These are phyloP conservation scores for Lysandra bellargus DNA, from an alignment of 2,888 invertebrate species.

Conservation along the genomic window DNA sequence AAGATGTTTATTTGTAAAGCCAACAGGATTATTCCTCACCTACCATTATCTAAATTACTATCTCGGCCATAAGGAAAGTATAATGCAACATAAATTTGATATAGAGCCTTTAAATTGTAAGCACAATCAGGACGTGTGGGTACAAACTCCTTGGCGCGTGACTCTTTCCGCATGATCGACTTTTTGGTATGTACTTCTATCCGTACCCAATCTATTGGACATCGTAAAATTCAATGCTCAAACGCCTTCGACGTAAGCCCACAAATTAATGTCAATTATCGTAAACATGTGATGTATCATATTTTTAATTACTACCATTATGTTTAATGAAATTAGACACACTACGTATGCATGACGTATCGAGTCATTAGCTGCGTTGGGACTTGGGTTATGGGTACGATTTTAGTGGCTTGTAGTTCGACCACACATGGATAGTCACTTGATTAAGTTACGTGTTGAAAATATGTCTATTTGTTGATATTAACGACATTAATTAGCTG, in stretches of 20 bases:
- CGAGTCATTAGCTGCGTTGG: constrained; percentile 1
- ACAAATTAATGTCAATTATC: constrained; percentile 24
- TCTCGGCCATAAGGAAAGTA: background rate
- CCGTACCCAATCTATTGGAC: constrained; percentile 56
- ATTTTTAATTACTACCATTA: constrained; percentile 24
- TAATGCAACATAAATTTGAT: constrained; percentile 26
- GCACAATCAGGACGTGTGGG: constrained; percentile 58
- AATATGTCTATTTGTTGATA: background rate
- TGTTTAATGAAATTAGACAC: constrained; percentile 30
- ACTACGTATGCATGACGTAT: constrained; percentile 37
- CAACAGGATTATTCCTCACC: background rate
- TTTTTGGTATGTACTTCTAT: constrained; percentile 64
- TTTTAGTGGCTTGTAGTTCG: constrained; percentile 3
- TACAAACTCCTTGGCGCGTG: constrained; percentile 72
- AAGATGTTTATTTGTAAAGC: background rate
- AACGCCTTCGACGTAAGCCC: constrained; percentile 47
- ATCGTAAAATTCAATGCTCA: constrained; percentile 55
- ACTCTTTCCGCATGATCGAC: constrained; percentile 71
- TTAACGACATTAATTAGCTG: background rate
- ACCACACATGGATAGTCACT: background rate
- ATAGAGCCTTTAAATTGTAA: constrained; percentile 38
- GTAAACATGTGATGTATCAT: constrained; percentile 30
- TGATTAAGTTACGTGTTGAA: constrained; percentile 17
- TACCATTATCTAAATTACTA: background rate
- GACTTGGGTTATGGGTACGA: background rate